A percentile compares a stretch with the other conserved stretches of the same genome.
These are phyloP conservation scores for Clupea harengus DNA, from an alignment of 2,113 vertebrate species.

Conservation along the genomic window DNA sequence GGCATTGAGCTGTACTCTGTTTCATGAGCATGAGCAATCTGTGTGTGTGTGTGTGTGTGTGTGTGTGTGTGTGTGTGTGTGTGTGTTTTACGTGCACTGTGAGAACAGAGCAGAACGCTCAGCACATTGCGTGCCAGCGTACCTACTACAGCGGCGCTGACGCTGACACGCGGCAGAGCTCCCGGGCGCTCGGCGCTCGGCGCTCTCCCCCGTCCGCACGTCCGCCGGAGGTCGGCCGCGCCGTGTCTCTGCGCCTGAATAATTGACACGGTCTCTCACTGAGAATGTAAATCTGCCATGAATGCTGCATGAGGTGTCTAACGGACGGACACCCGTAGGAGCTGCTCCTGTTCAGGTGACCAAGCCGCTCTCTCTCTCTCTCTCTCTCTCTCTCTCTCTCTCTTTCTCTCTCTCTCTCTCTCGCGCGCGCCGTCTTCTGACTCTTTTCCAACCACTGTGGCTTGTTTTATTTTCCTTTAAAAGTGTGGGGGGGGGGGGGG, in stretches of 20 bases:
- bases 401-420: background rate
- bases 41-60: constrained; percentile 11
- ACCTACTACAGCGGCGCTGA: background rate
- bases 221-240: constrained; percentile 11
- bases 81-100: background rate
- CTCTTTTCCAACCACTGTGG: background rate
- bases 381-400: too few species aligned
- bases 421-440: background rate
- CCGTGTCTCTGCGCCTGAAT: background rate
- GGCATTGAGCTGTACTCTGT: background rate
- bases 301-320: constrained; percentile 26
- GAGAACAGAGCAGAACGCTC: background rate
- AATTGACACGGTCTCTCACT: background rate
- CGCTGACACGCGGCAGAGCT: background rate
- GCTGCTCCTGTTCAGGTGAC: background rate
- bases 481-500: background rate
- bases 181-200: background rate
- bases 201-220: background rate
- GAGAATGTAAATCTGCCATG: constrained; percentile 16
- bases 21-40: background rate
- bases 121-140: constrained; percentile 1
- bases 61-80: background rate
- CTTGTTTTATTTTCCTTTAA: background rate
- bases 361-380: background rate
- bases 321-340: background rate